Percentiles rank a stretch among this genome's conserved stretches.
Evolutionary conservation across 1,140 invertebrate genomes (phyloP).

Genomic region (Telenomus remus): DNA sequence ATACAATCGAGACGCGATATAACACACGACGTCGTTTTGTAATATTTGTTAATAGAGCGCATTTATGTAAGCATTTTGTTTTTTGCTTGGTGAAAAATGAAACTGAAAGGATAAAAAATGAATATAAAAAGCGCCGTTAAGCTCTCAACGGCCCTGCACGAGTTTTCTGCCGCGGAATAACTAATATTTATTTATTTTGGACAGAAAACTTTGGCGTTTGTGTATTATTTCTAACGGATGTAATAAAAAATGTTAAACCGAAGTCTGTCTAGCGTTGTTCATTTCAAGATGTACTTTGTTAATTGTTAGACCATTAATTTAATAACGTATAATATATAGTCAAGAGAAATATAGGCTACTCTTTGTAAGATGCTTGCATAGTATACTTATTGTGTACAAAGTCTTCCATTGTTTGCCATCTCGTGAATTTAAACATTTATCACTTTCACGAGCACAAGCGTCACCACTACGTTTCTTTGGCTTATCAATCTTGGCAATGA

Average conservation of each 20-base stretch:
- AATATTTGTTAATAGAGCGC: conserved; percentile 66
- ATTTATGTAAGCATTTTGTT: conserved; percentile 67
- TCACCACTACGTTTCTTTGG: conserved; percentile 10
- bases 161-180: conserved; percentile 58
- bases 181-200: conserved; percentile 66
- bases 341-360: conserved; percentile 4
- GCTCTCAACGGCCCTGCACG: conserved; percentile 25
- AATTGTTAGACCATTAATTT: too few relatives aligned
- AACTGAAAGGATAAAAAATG: conserved; percentile 20
- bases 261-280: background rate
- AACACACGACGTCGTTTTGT: conserved; percentile 60
- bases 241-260: conserved; percentile 70
- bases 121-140: conserved; percentile 49
- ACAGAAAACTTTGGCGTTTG: conserved; percentile 63
- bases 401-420: conserved; percentile 45
- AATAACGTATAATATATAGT: too few relatives aligned
- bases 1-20: conserved; percentile 41
- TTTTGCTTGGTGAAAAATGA: conserved; percentile 49
- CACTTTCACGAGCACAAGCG: conserved; percentile 15
- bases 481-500: conserved; percentile 61
- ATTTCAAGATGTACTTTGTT: background rate
- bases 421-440: conserved; percentile 19
- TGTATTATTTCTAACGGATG: conserved; percentile 71
- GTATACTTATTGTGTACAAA: conserved; percentile 21
- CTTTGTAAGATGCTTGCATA: conserved; percentile 2